Evolutionary conservation across 2,113 vertebrate species (phyloP), one percentile per base, ranked within the genome.

Genomic region (Barnardius zonarius): DNA sequence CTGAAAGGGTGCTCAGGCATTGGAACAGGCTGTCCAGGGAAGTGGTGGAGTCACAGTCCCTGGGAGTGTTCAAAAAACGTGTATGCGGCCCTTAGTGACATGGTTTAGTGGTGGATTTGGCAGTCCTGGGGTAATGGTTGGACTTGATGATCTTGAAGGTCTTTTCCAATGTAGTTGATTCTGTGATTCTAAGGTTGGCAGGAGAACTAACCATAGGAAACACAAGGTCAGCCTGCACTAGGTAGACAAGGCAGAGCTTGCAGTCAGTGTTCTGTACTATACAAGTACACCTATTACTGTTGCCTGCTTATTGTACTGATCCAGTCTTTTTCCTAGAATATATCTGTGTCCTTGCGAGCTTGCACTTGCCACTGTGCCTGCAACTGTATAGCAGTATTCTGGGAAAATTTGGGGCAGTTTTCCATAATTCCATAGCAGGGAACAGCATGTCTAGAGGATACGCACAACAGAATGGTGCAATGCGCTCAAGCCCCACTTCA

Each of bases 391-490:
- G 52, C 13, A 51, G 62, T 20, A 66, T 49, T 76, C 57, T 57
- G 57, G 69, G 49, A 35, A 67, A 83, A 67, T 7, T 27, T 12
- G 2, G 59, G 73, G 30, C 25, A 27, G 41, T 79, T 76, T 73
- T 70, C 81, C 37, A 33, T 51, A 78, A n/a, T 63, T 37, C 55
- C 7, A 8, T 22, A 70, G 69, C 68, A n/a, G 44, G 77, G 64
- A 83, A 59, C 35, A 88, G 33, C 67, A 51, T 3, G 59, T 49
- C 76, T 62, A 55, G 37, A 74, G 43, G 41, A 57, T 37, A 25
- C 0, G 0, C 17, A 31, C 43, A 79, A 86, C 41, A 33, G 2
- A 90, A 73, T 6, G 13, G 43, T 3, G 3, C 54, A 43, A 41
- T 44, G 48, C 6, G 11, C 19, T 44, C 5, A 0, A 10, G 33